Percentiles rank a stretch among this genome's conserved stretches.
These are phyloP conservation scores for Ernsta delagoae DNA, from an alignment of 2,888 invertebrate species.

Conservation along the genomic window DNA sequence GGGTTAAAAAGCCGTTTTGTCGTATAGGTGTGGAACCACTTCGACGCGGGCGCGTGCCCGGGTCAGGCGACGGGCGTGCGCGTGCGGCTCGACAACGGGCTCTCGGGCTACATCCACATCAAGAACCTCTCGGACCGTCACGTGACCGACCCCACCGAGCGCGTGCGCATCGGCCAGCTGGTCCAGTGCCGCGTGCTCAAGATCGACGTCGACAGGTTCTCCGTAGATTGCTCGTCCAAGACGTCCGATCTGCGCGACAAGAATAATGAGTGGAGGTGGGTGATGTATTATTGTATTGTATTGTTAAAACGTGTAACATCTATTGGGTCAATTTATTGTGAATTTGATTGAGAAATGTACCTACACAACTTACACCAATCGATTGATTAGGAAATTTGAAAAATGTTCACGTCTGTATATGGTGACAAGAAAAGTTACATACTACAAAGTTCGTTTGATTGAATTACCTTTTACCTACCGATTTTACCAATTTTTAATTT, in stretches of 20 bases:
- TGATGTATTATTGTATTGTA: not conserved
- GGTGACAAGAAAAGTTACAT: too few relatives aligned
- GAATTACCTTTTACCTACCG: too few relatives aligned
- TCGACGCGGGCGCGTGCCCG: constrained; percentile 97
- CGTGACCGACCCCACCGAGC: constrained; percentile 96
- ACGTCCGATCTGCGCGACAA: constrained; percentile 96
- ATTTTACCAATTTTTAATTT: too few relatives aligned
- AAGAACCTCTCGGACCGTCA: constrained; percentile 97
- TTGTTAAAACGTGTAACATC: too few relatives aligned
- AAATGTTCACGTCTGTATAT: too few relatives aligned
- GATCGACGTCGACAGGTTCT: constrained; percentile 97
- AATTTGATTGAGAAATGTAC: too few relatives aligned
- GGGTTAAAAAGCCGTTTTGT: too few relatives aligned
- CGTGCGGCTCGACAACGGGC: constrained; percentile 95
- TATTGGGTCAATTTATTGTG: too few relatives aligned
- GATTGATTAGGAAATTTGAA: too few relatives aligned
- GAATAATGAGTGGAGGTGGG: constrained; percentile 93
- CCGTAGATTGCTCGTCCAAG: constrained; percentile 96
- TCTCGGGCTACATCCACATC: constrained; percentile 96
- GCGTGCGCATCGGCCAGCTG: constrained; percentile 93
- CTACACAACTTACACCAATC: too few relatives aligned
- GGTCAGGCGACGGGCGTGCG: constrained; percentile 98
- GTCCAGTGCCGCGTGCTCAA: constrained; percentile 96
- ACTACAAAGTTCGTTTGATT: too few relatives aligned
- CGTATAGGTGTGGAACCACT: constrained; percentile 96